These are phyloP conservation scores for Lymantria monacha DNA, from an alignment of 2,888 invertebrate genomes.

Conservation along the genomic window DNA sequence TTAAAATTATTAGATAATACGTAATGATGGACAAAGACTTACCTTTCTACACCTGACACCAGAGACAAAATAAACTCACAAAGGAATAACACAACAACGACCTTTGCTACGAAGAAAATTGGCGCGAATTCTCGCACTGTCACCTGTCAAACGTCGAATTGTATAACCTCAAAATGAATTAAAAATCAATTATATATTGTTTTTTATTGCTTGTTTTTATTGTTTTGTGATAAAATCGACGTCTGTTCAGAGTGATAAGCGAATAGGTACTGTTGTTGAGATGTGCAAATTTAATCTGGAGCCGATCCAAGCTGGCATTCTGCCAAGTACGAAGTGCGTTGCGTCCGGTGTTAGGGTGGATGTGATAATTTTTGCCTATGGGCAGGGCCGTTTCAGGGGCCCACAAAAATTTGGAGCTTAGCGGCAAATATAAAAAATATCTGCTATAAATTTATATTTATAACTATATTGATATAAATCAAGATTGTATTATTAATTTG, in stretches of 20 bases:
- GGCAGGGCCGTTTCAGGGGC: not conserved
- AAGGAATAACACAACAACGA: slow-evolving; percentile 26
- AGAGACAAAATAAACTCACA: slow-evolving; percentile 24
- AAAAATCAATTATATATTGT: slow-evolving; percentile 14
- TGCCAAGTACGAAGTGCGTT: slow-evolving; percentile 81
- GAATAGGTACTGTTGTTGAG: slow-evolving; percentile 54
- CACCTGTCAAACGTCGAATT: slow-evolving; percentile 24
- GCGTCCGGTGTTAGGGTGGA: slow-evolving; percentile 42
- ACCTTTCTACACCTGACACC: slow-evolving; percentile 27
- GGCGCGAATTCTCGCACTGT: slow-evolving; percentile 40
- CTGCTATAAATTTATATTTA: too few species aligned
- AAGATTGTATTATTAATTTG: too few species aligned
- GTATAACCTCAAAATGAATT: slow-evolving; percentile 36
- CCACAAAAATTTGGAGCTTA: too few species aligned
- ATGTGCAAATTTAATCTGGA: slow-evolving; percentile 52
- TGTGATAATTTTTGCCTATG: slow-evolving; percentile 11
- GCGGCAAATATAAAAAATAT: too few species aligned
- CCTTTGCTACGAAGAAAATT: slow-evolving; percentile 32
- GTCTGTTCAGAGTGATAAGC: slow-evolving; percentile 53
- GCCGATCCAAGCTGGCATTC: slow-evolving; percentile 68
- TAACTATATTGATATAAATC: too few species aligned
- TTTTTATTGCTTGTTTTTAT: slow-evolving; percentile 28
- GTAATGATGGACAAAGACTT: slow-evolving; percentile 10
- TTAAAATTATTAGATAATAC: too few species aligned
- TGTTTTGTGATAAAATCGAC: slow-evolving; percentile 37